Evolutionary conservation across 1,140 invertebrate species (phyloP).

Genomic region (Heliothis subflexa): DNA sequence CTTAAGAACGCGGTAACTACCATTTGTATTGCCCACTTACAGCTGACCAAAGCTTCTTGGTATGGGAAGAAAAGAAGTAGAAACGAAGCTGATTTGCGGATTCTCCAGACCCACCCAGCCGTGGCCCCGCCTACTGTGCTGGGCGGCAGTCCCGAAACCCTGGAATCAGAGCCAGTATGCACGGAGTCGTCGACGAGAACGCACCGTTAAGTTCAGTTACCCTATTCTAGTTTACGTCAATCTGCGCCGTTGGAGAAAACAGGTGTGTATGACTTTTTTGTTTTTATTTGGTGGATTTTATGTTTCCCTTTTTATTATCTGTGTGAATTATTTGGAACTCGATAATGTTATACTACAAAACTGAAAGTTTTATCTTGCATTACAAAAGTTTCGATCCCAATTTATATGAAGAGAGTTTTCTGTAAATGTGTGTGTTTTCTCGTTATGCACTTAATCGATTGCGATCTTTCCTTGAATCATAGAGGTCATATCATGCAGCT

Average conservation of each 20-base stretch:
- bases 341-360: too few species aligned
- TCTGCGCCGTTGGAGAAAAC: background rate
- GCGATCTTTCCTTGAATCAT: too few species aligned
- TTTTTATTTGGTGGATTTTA: constrained; percentile 7
- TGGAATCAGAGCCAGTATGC: constrained; percentile 61
- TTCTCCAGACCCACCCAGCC: constrained; percentile 66
- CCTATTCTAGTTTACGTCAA: constrained; percentile 29
- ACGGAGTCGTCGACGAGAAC: constrained; percentile 25
- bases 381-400: too few species aligned
- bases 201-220: constrained; percentile 22
- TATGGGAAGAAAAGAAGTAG: constrained; percentile 72
- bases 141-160: constrained; percentile 61
- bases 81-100: constrained; percentile 72
- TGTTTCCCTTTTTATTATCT: background rate
- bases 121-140: constrained; percentile 72
- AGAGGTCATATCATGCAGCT: too few species aligned
- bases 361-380: too few species aligned
- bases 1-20: constrained; percentile 29
- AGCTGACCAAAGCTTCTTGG: constrained; percentile 68
- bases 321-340: too few species aligned
- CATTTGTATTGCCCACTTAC: constrained; percentile 65
- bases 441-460: too few species aligned
- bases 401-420: too few species aligned
- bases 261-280: constrained; percentile 33
- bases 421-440: too few species aligned